A percentile compares a stretch with the other conserved stretches of the same genome.
phyloP scores from a whole-genome alignment of 30 jellyfish, hydroid and myxozoan species.

The Aurelia sp. region DNA sequence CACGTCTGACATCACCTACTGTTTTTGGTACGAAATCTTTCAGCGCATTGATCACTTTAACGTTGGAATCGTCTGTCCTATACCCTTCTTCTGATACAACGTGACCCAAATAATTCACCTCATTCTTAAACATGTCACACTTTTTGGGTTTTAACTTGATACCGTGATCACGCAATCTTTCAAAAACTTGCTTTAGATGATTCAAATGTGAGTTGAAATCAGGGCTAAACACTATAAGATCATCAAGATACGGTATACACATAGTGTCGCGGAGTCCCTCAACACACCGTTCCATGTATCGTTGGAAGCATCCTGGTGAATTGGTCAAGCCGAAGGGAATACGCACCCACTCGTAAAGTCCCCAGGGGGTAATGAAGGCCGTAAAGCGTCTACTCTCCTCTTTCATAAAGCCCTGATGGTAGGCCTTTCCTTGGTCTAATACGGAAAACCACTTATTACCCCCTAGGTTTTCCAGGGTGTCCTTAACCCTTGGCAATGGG shows the following conservation, averaged over 20 bases:
- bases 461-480: no score
- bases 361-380: no score
- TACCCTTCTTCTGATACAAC: slow-evolving; percentile 21
- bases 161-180: background rate
- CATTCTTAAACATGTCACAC: background rate
- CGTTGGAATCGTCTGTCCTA: slow-evolving; percentile 1
- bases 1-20: slow-evolving; percentile 31
- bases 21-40: slow-evolving; percentile 12
- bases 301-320: slow-evolving; percentile 25
- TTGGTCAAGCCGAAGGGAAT: background rate
- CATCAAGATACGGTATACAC: slow-evolving; percentile 16
- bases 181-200: background rate
- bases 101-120: slow-evolving; percentile 33
- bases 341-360: background rate
- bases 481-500: no score
- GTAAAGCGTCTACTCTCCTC: no score
- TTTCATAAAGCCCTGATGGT: no score
- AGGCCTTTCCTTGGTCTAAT: no score
- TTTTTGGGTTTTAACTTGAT: background rate
- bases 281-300: slow-evolving; percentile 29
- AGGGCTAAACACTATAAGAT: slow-evolving; percentile 5
- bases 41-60: slow-evolving; percentile 12
- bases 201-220: slow-evolving; percentile 6
- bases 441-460: no score
- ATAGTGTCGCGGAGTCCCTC: slow-evolving; percentile 30